Conservation (phyloP, 1,140 invertebrate genomes). For the Anastatus disparis region DNA sequence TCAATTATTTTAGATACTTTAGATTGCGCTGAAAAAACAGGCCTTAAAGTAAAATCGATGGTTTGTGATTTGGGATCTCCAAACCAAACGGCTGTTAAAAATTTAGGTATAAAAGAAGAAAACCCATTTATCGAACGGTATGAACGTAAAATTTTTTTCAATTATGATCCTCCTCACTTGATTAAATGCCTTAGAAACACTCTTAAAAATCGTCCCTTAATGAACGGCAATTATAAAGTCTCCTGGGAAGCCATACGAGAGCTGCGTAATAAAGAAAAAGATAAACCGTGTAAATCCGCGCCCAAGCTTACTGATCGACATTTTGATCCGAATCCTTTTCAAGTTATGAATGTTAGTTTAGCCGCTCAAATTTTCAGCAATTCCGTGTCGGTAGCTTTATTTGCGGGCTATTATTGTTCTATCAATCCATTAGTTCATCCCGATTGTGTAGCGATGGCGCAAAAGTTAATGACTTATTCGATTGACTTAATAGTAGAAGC, state of each 20-base stretch:
- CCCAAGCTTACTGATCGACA: conserved; percentile 39
- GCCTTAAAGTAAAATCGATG: not conserved
- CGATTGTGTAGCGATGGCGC: conserved; percentile 27
- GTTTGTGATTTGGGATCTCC: not conserved
- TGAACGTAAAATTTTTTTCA: conserved; percentile 10
- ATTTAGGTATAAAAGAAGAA: not conserved
- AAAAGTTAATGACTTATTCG: conserved; percentile 39
- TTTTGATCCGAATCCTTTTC: conserved; percentile 25
- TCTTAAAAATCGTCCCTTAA: conserved; percentile 11
- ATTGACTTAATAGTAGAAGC: conserved; percentile 42
- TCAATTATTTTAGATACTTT: not conserved
- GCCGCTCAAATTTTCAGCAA: conserved; percentile 43
- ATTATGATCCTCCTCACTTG: conserved; percentile 5
- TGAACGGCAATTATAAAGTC: not conserved
- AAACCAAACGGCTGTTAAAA: not conserved
- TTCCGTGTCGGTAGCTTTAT: conserved; percentile 30
- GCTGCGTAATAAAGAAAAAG: not conserved
- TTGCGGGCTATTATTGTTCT: conserved; percentile 21
- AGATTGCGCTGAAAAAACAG: not conserved
- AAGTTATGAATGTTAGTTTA: conserved; percentile 37
- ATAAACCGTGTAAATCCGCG: conserved; percentile 15
- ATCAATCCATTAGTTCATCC: conserved; percentile 9
- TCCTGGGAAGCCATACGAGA: conserved; percentile 4
- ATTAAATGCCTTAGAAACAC: conserved; percentile 28
- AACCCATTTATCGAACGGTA: not conserved